These are phyloP conservation scores for Synergus gifuensis DNA, from an alignment of 2,888 invertebrate genomes.

Conservation along the genomic window DNA sequence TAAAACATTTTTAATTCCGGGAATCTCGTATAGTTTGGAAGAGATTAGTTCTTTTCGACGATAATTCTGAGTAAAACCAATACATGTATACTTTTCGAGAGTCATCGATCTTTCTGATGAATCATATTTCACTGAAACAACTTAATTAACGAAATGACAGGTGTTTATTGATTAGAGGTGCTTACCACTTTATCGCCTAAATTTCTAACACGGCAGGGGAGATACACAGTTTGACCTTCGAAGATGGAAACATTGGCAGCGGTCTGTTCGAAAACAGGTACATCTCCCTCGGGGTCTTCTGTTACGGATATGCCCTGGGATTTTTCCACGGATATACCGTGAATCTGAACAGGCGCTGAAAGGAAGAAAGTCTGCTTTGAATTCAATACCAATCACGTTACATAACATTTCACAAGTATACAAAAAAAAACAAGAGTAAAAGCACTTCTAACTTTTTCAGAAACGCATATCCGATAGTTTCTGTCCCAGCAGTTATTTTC, in stretches of 20 bases:
- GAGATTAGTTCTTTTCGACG: constrained; percentile 18
- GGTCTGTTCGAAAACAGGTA: constrained; percentile 73
- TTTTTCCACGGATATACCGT: constrained; percentile 45
- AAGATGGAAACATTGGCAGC: constrained; percentile 74
- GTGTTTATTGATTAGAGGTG: constrained; percentile 14
- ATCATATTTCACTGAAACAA: not conserved
- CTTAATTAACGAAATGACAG: constrained; percentile 34
- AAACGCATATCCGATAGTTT: not conserved
- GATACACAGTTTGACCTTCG: constrained; percentile 75
- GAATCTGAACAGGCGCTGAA: constrained; percentile 50
- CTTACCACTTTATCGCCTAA: constrained; percentile 75
- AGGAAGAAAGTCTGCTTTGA: constrained; percentile 38
- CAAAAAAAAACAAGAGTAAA: not conserved
- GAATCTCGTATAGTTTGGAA: constrained; percentile 3
- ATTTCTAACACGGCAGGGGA: constrained; percentile 73
- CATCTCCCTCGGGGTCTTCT: constrained; percentile 60
- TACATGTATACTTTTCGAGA: not conserved
- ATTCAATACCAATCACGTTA: constrained; percentile 30
- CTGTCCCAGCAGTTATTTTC: not conserved
- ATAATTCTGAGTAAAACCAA: not conserved
- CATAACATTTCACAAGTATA: constrained; percentile 26
- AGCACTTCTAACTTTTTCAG: not conserved
- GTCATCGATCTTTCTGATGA: not conserved
- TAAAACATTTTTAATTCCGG: not conserved
- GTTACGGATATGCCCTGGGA: constrained; percentile 43